A percentile compares a stretch with the other conserved stretches of the same genome.
These are phyloP conservation scores for Acleris literana DNA, from an alignment of 2,888 invertebrate genomes.

Conservation along the genomic window DNA sequence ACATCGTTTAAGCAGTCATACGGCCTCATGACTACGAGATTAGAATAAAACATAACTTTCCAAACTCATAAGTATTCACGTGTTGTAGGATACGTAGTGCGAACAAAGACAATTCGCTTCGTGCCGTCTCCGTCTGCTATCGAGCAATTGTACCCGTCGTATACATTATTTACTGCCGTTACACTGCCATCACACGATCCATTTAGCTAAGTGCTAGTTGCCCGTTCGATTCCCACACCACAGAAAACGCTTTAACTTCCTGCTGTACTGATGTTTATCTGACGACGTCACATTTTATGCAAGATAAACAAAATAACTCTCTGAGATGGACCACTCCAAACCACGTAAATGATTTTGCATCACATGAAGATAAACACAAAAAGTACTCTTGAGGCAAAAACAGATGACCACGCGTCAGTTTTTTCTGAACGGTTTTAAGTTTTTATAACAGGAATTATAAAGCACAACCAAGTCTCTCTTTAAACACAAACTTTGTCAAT, in stretches of 20 bases:
- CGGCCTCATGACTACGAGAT: slow-evolving; percentile 1
- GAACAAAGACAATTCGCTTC: slow-evolving; percentile 35
- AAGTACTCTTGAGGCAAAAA: slow-evolving; percentile 3
- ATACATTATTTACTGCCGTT: slow-evolving; percentile 36
- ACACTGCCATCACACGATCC: slow-evolving; percentile 24
- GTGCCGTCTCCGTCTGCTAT: slow-evolving; percentile 28
- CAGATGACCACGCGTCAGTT: slow-evolving; percentile 5
- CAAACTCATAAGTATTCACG: slow-evolving; percentile 35
- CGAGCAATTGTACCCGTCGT: slow-evolving; percentile 31
- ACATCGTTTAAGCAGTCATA: slow-evolving; percentile 12
- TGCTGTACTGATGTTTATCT: slow-evolving; percentile 21
- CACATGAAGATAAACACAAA: slow-evolving; percentile 5
- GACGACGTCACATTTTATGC: slow-evolving; percentile 9
- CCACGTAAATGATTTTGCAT: slow-evolving; percentile 1
- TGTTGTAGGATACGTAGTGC: slow-evolving; percentile 29
- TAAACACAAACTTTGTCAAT: not conserved
- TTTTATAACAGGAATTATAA: slow-evolving; percentile 15
- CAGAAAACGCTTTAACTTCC: slow-evolving; percentile 11
- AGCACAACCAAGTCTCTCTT: slow-evolving; percentile 1
- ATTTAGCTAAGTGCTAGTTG: slow-evolving; percentile 30
- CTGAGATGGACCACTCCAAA: slow-evolving; percentile 17
- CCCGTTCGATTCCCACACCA: slow-evolving; percentile 21
- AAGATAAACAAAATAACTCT: slow-evolving; percentile 17
- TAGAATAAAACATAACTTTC: slow-evolving; percentile 21
- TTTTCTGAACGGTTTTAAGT: slow-evolving; percentile 9